Base-by-base conservation (phyloP, 53 echinoderm and acorn worm species). In the Luidia sarsii region DNA sequence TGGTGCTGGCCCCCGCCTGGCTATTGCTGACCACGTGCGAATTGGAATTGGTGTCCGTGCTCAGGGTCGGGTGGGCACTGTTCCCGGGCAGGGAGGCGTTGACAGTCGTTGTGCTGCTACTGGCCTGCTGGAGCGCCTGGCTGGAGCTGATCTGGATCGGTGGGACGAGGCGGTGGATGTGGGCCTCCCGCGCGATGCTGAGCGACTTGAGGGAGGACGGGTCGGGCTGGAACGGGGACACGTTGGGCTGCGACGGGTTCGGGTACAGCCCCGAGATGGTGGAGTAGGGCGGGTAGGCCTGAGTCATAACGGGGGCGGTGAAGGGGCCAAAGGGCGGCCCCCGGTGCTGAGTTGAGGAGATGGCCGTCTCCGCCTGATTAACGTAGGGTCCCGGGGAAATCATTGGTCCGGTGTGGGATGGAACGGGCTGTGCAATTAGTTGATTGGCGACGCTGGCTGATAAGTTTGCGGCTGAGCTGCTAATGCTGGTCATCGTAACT, bases 221-320 rank as follows among this genome's bases (percentile, higher is more conserved):
- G 22, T 77, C 56, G 15, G 77, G 77, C 60, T 77, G 77, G 61
- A 77, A 77, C 18, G 77, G 77, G 29, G 77, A 60, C 46, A 77
- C 61, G 21, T 77, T 77, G 20, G 77, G 77, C 60, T 77, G 77
- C 41, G 28, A 25, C 6, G 77, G 77, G 31, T 77, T 77, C 19
- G 45, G 43, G 46, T 77, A 77, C 45, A 77, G 16, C 31, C 60
- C 77, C 13, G 77, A 61, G 41, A 77, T 77, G 45, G 60, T 43
- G 27, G 77, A 60, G 20, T 77, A 77, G n/a, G n/a, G n/a, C 4
- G 60, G 61, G 45, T 77, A 59, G 30, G 77, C 24, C 77, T 77
- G 77, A 27, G 77, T 45, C 77, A 77, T 77, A 32, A 77, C 77
- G 30, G 77, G 59, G 61, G 77, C 77, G 3, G 77, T 77, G 45